Base-by-base conservation (phyloP, 2,888 invertebrate genomes). In the Hemaris fuciformis region DNA sequence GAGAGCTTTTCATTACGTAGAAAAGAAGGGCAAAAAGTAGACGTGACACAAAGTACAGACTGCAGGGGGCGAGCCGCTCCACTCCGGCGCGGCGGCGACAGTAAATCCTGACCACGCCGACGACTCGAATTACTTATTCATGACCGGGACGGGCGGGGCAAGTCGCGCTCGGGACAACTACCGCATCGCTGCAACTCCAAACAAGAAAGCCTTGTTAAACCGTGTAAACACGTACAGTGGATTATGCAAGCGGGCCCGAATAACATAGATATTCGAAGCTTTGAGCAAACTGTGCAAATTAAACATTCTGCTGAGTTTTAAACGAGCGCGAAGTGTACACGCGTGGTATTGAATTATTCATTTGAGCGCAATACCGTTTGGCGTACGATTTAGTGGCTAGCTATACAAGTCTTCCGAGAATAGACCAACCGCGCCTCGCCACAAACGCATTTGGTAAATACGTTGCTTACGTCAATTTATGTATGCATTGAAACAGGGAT, bases 1-100 rank as follows among this genome's bases (percentile, higher is more conserved):
- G 83, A 80, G 79, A 82, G 83, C 80, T 76, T 88, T 88, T 85
- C 85, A 87, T 86, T 87, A 86, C 79, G 84, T 79, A 73, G 78
- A 81, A 76, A 80, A 75, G 75, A 79, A 80, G 72, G 71, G 80
- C 79, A 85, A 86, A 84, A 85, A 86, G 81, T 78, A 79, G 80
- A 80, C 76, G 48, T 48, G 48, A 48, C 48, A 48, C 15, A 48
- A 48, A 79, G 64, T 53, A 69, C 67, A 64, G 67, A 74, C 75
- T 68, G 63, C 68, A 71, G 73, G 71, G 34, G 73, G 66, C 70
- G 65, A 73, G 69, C 62, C 69, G 63, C 64, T 27, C 27, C 27
- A 27, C 60, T 38, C 38, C 74, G 67, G 67, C 66, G 70, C 66
- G 65, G 62, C 72, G 69, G 66, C 69, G 71, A 70, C 74, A 71